phyloP scores from a whole-genome alignment of 2,888 invertebrate species.

The Julus scandinavius region DNA sequence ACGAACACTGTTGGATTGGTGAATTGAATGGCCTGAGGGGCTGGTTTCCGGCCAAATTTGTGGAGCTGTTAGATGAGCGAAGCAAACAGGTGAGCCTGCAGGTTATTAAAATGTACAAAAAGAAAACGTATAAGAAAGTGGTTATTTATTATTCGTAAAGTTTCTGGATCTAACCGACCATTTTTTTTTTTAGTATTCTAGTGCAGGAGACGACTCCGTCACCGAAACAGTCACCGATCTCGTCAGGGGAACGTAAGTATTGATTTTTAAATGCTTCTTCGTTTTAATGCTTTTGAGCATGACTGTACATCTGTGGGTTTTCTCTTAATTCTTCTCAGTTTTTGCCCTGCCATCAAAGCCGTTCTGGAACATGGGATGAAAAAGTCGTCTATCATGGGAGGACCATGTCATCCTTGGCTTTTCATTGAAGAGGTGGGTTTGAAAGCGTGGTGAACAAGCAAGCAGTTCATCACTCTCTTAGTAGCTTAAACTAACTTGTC shows the following conservation, averaged over 20 bases:
- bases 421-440: conserved; percentile 86
- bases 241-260: conserved; percentile 80
- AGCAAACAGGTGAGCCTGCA: conserved; percentile 74
- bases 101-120: background rate
- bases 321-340: conserved; percentile 63
- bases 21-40: conserved; percentile 91
- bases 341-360: conserved; percentile 93
- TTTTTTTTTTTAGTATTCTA: conserved; percentile 72
- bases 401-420: conserved; percentile 97
- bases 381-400: conserved; percentile 87
- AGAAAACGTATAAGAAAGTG: background rate
- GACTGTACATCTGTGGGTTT: background rate
- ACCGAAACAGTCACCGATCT: conserved; percentile 97
- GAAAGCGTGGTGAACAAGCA: no score
- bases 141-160: conserved; percentile 50
- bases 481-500: no score
- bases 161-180: background rate
- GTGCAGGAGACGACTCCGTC: conserved; percentile 93
- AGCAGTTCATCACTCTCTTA: no score
- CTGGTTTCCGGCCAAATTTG: conserved; percentile 98
- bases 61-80: conserved; percentile 93
- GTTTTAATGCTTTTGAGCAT: background rate
- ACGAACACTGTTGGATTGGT: conserved; percentile 99
- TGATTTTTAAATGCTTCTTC: background rate
- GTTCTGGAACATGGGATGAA: conserved; percentile 96